These are phyloP conservation scores for pig (Sus scrofa) DNA, from an alignment of 2,113 vertebrate species.

Conservation along the genomic window DNA sequence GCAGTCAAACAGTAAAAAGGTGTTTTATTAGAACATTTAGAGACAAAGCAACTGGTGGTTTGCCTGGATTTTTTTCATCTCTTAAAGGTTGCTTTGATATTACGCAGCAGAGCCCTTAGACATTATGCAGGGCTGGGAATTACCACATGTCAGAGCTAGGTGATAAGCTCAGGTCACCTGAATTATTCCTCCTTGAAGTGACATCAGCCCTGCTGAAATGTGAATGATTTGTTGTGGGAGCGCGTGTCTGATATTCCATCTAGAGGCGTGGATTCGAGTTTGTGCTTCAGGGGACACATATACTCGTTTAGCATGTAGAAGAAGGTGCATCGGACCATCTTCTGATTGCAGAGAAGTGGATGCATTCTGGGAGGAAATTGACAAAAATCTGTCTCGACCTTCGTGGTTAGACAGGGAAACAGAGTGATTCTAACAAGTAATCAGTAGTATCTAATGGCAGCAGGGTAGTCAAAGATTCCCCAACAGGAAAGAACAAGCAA, in stretches of 20 bases:
- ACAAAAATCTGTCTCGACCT: not conserved
- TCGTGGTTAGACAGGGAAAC: constrained; percentile 30
- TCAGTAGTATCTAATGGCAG: constrained; percentile 6
- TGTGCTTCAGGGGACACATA: not conserved
- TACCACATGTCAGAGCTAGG: not conserved
- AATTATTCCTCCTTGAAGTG: constrained; percentile 55
- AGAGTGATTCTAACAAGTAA: constrained; percentile 47
- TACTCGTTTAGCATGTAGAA: constrained; percentile 40
- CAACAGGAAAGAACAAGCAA: constrained; percentile 40
- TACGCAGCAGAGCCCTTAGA: not conserved
- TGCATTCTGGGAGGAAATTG: constrained; percentile 40
- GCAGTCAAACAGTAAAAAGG: not conserved
- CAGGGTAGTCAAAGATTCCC: constrained; percentile 61
- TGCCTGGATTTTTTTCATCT: constrained; percentile 49
- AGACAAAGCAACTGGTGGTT: constrained; percentile 34
- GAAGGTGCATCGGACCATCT: not conserved
- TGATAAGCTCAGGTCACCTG: constrained; percentile 49
- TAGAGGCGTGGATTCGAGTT: constrained; percentile 64
- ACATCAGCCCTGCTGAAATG: constrained; percentile 20
- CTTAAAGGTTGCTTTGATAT: not conserved
- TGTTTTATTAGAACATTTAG: constrained; percentile 48
- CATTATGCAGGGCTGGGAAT: not conserved
- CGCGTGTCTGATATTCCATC: constrained; percentile 52
- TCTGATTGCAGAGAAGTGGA: not conserved
- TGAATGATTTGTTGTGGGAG: constrained; percentile 55